These are phyloP conservation scores for Paraescarpia echinospica DNA, from an alignment of 1,140 invertebrate species.

Conservation along the genomic window DNA sequence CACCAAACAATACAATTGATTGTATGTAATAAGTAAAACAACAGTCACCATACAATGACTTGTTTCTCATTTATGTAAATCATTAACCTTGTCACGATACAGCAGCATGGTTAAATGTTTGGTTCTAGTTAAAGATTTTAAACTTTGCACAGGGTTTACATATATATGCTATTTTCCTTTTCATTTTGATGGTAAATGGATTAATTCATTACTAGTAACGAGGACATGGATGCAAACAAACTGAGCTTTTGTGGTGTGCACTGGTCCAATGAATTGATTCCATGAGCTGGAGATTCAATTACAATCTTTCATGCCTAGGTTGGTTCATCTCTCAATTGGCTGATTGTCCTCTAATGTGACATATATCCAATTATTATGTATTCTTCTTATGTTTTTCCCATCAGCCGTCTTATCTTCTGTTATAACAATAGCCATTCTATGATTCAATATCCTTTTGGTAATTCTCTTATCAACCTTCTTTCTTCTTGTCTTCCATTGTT, in stretches of 20 bases:
- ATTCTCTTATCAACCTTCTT: too few relatives aligned
- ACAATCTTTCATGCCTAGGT: background rate
- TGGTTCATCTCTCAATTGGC: background rate
- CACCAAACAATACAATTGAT: background rate
- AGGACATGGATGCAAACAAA: background rate
- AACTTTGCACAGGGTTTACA: background rate
- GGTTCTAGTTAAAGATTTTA: background rate
- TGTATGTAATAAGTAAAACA: background rate
- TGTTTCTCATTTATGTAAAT: background rate
- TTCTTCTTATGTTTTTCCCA: too few relatives aligned
- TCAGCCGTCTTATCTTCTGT: too few relatives aligned
- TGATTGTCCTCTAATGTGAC: background rate
- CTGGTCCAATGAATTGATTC: background rate
- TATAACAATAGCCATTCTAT: too few relatives aligned
- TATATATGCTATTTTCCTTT: background rate
- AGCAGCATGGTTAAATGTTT: background rate
- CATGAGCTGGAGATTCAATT: background rate
- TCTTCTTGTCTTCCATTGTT: too few relatives aligned
- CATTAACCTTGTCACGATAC: background rate
- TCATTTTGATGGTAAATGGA: background rate
- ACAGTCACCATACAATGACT: background rate
- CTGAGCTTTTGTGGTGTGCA: background rate
- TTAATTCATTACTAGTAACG: background rate
- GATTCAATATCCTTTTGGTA: too few relatives aligned
- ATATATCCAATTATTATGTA: background rate